Evolutionary conservation across 2,113 vertebrate genomes (phyloP).

Genomic region (Oncorhynchus tshawytscha): DNA sequence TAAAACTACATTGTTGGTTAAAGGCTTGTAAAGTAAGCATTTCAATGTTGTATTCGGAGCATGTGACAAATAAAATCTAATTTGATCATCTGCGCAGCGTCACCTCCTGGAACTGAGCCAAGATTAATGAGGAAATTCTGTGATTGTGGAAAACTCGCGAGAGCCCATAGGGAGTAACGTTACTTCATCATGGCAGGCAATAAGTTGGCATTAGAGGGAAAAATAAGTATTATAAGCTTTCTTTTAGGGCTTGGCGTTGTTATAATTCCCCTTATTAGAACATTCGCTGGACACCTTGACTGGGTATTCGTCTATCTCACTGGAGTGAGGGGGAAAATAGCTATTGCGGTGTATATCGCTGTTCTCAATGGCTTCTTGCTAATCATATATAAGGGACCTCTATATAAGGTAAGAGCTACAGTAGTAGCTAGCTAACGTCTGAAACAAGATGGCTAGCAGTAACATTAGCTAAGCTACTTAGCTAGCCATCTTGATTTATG

Average conservation of each 20-base stretch:
- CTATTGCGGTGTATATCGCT: conserved; percentile 81
- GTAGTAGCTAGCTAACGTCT: too few species aligned
- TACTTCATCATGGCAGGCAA: conserved; percentile 80
- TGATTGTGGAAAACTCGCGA: conserved; percentile 57
- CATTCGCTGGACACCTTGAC: conserved; percentile 67
- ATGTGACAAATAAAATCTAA: too few species aligned
- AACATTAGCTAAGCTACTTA: background rate
- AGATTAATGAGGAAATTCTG: too few species aligned
- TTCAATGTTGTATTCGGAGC: too few species aligned
- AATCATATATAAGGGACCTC: conserved; percentile 79
- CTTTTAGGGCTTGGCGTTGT: conserved; percentile 83
- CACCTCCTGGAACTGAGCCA: too few species aligned
- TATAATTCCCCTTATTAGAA: conserved; percentile 72
- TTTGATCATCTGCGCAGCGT: too few species aligned
- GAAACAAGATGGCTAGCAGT: too few species aligned
- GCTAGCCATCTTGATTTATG: background rate
- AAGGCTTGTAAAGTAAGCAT: too few species aligned
- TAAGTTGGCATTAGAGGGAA: conserved; percentile 79
- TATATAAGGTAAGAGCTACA: conserved; percentile 82
- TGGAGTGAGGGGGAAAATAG: conserved; percentile 77
- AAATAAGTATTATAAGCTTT: conserved; percentile 84
- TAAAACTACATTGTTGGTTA: too few species aligned
- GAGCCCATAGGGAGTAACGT: conserved; percentile 47
- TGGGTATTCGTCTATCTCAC: conserved; percentile 76
- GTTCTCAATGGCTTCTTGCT: conserved; percentile 85